A percentile compares a stretch with the other conserved stretches of the same genome.
These are phyloP conservation scores for Allophyes oxyacanthae DNA, from an alignment of 2,888 invertebrate species.

Conservation along the genomic window DNA sequence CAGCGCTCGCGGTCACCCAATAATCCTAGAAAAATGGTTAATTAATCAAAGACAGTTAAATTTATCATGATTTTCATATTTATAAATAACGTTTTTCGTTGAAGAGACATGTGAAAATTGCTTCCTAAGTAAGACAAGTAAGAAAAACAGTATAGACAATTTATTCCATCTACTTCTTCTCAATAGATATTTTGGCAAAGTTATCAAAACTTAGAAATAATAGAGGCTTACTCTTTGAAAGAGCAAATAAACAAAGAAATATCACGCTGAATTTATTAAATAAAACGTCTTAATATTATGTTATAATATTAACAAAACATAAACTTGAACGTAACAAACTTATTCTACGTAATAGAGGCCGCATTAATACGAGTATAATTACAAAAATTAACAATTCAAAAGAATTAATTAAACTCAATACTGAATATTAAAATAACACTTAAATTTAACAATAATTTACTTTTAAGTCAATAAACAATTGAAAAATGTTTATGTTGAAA, in stretches of 20 bases:
- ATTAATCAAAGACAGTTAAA: no score
- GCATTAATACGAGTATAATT: constrained; percentile 17
- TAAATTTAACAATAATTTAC: constrained; percentile 32
- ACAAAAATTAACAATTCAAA: constrained; percentile 47
- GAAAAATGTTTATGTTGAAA: constrained; percentile 23
- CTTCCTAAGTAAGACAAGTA: no score
- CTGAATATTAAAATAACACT: constrained; percentile 40
- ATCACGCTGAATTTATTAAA: constrained; percentile 42
- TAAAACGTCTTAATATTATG: constrained; percentile 27
- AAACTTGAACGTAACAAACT: constrained; percentile 44
- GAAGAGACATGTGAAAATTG: no score
- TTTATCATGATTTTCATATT: no score
- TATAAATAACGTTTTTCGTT: no score
- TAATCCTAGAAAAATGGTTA: no score
- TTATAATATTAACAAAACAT: constrained; percentile 23
- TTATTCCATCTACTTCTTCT: background rate
- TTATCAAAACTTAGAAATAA: no score
- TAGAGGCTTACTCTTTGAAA: background rate
- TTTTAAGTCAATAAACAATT: constrained; percentile 28
- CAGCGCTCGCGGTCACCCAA: no score
- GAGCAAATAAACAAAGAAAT: constrained; percentile 12
- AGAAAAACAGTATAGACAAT: no score
- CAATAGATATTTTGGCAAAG: no score
- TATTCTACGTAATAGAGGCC: constrained; percentile 5
- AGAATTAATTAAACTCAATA: constrained; percentile 36